Percentiles rank a stretch among this genome's conserved stretches.
Evolutionary conservation across 1,140 invertebrate genomes (phyloP).

Genomic region (Parapsyche elsis): DNA sequence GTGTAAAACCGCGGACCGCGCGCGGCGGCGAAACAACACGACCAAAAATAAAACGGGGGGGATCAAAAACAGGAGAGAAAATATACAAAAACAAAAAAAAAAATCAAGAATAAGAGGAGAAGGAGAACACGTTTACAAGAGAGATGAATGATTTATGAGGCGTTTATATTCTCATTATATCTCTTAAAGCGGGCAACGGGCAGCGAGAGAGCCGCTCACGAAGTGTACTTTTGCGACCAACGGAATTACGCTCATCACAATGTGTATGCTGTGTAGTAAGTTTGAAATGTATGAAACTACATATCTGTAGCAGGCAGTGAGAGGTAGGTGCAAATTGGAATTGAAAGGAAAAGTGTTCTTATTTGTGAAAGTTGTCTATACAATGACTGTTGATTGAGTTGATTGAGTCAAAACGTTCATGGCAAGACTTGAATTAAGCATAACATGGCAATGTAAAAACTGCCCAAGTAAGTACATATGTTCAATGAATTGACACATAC

Average conservation of each 20-base stretch:
- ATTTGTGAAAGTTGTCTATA: too few species aligned
- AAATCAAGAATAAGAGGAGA: background rate
- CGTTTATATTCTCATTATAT: slow-evolving; percentile 65
- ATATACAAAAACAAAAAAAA: slow-evolving; percentile 17
- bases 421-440: too few species aligned
- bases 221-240: background rate
- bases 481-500: too few species aligned
- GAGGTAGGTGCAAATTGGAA: too few species aligned
- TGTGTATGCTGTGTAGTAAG: too few species aligned
- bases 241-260: slow-evolving; percentile 13
- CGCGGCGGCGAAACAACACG: slow-evolving; percentile 17
- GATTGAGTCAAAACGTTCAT: too few species aligned
- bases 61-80: slow-evolving; percentile 44
- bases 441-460: too few species aligned
- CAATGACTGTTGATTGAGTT: too few species aligned
- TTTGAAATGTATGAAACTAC: too few species aligned
- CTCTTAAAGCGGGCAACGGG: slow-evolving; percentile 35
- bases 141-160: slow-evolving; percentile 62
- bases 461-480: too few species aligned
- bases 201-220: background rate
- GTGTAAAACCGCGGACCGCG: background rate
- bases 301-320: too few species aligned
- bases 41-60: slow-evolving; percentile 49
- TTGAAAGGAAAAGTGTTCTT: too few species aligned
- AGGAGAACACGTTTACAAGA: background rate